These are phyloP conservation scores for Hydractinia echinata DNA, from an alignment of 30 jellyfish, hydroid and myxozoan genomes.

Conservation along the genomic window DNA sequence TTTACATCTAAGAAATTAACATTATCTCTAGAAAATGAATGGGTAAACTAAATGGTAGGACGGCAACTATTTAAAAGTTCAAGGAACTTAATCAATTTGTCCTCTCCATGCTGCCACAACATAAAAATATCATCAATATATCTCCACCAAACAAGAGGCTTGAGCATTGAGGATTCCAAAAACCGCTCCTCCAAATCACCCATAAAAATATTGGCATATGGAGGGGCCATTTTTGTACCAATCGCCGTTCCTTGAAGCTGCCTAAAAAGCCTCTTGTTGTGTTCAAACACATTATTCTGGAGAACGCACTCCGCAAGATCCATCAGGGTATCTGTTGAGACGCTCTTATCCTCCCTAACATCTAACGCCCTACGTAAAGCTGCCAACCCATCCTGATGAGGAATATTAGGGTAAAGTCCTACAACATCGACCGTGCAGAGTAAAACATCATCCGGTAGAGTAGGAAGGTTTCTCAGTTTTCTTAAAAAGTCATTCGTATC, in stretches of 20 bases:
- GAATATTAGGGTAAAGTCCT: slow-evolving; percentile 33
- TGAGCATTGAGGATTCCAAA: neutral
- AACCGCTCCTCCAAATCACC: slow-evolving; percentile 29
- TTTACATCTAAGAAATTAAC: neutral
- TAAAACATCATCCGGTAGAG: neutral
- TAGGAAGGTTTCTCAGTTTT: neutral
- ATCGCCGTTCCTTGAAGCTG: slow-evolving; percentile 42
- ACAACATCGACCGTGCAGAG: slow-evolving; percentile 33
- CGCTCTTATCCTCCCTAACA: neutral
- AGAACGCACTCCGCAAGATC: neutral
- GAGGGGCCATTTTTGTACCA: slow-evolving; percentile 33
- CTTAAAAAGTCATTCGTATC: slow-evolving; percentile 44
- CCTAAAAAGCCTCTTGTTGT: slow-evolving; percentile 17
- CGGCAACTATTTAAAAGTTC: neutral
- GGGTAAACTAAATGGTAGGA: neutral
- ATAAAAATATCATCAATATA: slow-evolving; percentile 22
- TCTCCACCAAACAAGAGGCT: slow-evolving; percentile 50
- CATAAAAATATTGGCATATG: slow-evolving; percentile 39
- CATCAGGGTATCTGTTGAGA: neutral
- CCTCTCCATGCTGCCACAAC: slow-evolving; percentile 44
- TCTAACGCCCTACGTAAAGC: neutral
- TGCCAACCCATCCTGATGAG: too few relatives aligned
- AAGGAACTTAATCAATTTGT: slow-evolving; percentile 25
- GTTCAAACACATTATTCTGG: neutral
- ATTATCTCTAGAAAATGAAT: neutral